phyloP scores from a whole-genome alignment of 37 sponge, comb jelly and placozoan genomes.

The Agelas oroides region DNA sequence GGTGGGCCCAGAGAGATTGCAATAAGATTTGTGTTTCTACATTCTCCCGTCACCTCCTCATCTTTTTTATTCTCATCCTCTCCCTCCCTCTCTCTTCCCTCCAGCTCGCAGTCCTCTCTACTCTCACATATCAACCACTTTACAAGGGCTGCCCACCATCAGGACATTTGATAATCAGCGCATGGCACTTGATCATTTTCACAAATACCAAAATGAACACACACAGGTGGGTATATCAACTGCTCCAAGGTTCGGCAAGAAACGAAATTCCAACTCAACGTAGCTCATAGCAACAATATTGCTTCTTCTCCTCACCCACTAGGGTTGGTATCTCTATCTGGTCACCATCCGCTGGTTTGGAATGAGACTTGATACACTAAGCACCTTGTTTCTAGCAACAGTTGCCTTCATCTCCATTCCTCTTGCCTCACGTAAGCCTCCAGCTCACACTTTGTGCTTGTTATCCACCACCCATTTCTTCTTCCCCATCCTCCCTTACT shows the following conservation, averaged over 20 bases:
- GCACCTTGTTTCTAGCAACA: conserved; percentile 43
- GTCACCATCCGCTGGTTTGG: conserved; percentile 79
- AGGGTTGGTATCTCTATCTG: conserved; percentile 75
- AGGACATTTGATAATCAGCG: conserved; percentile 56
- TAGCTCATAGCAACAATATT: too few species aligned
- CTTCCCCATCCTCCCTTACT: neutral
- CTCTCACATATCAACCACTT: conserved; percentile 80
- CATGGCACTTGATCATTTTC: conserved; percentile 31
- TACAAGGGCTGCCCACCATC: conserved; percentile 84
- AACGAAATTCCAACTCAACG: too few species aligned
- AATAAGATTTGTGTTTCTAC: too few species aligned
- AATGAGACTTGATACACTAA: conserved; percentile 71
- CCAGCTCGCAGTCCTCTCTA: conserved; percentile 91
- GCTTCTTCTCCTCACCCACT: neutral
- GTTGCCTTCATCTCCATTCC: conserved; percentile 72
- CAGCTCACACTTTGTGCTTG: neutral
- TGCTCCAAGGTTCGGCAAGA: too few species aligned
- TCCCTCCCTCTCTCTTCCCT: neutral
- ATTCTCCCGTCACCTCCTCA: too few species aligned
- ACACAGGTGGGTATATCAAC: neutral
- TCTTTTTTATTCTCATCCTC: neutral
- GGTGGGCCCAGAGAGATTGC: conserved; percentile 26
- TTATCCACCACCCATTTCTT: too few species aligned
- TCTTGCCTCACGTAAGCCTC: conserved; percentile 41
- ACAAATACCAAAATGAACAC: conserved; percentile 51